Conservation (phyloP, 2,797 vertebrate species). For the Labeo calbasu region DNA sequence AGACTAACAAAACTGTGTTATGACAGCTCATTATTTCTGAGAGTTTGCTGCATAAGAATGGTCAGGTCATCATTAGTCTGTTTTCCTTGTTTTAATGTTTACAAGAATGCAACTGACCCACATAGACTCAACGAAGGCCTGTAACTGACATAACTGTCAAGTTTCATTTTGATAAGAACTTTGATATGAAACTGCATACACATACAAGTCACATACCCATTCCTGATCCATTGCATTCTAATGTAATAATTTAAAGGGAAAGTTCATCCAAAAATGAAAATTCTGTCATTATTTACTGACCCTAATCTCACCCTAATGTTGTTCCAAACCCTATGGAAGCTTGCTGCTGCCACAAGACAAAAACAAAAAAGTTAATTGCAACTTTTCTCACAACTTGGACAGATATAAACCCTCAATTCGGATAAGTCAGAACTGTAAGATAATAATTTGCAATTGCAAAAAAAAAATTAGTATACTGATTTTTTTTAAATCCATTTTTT, state of each 20-base stretch:
- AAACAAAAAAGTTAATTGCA: not conserved
- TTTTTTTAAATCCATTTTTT: not conserved
- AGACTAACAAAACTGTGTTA: not conserved
- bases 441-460: not conserved
- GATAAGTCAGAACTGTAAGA: too few relatives aligned
- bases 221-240: not conserved
- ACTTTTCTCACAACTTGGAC: not conserved
- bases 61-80: not conserved
- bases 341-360: not conserved
- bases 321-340: not conserved
- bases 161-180: not conserved
- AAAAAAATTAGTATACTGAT: not conserved
- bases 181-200: not conserved
- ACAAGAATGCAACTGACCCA: constrained; percentile 2
- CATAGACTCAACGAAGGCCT: not conserved
- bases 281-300: not conserved
- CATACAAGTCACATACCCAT: not conserved
- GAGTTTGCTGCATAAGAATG: not conserved
- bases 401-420: not conserved
- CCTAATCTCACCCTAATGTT: not conserved
- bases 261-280: not conserved
- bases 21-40: not conserved
- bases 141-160: not conserved
- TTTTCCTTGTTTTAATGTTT: constrained; percentile 3
- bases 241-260: not conserved